phyloP scores from a whole-genome alignment of 2,113 vertebrate species.

The Panthera uncia region DNA sequence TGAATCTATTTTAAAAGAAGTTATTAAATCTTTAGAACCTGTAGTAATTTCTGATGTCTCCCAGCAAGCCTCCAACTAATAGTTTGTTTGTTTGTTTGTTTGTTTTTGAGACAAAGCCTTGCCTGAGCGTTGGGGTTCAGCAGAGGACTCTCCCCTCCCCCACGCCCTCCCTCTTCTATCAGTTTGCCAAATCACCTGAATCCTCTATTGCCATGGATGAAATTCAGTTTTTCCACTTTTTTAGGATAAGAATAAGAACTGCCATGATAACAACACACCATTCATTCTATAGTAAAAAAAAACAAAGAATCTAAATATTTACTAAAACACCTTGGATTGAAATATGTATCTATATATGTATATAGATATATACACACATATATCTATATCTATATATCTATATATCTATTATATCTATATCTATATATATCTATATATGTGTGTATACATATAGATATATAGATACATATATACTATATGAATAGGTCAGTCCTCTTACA shows the following conservation, averaged over 20 bases:
- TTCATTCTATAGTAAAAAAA: neutral
- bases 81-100: neutral
- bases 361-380: no score
- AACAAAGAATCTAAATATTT: neutral
- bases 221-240: neutral
- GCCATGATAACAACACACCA: rapidly evolving
- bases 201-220: neutral
- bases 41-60: neutral
- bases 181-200: no score
- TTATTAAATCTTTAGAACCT: neutral
- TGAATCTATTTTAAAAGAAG: neutral
- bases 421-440: no score
- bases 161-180: rapidly evolving
- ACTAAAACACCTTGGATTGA: constrained; percentile 2
- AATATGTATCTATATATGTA: neutral
- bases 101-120: neutral
- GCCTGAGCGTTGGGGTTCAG: rapidly evolving
- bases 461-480: neutral
- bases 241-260: neutral
- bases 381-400: neutral
- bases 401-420: no score
- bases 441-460: no score
- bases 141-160: rapidly evolving
- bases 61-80: neutral
- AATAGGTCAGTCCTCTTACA: neutral